phyloP scores from a whole-genome alignment of 2,797 vertebrate species.

The Mus spretus region DNA sequence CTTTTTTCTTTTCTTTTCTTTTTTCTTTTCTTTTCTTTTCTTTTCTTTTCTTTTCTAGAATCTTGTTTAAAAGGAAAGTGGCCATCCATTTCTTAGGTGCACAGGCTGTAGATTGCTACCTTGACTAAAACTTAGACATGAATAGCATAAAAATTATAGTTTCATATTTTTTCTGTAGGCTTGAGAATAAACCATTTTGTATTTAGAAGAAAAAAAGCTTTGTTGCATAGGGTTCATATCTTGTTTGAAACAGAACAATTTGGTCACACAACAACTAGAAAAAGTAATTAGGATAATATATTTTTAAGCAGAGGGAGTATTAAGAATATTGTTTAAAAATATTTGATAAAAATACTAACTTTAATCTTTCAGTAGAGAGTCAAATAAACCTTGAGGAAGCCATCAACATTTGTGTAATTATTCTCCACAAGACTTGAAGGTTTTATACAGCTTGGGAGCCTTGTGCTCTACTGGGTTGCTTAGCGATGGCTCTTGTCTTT shows the following conservation, averaged over 20 bases:
- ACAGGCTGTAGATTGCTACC: conserved; percentile 38
- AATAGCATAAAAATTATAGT: conserved; percentile 61
- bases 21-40: not conserved
- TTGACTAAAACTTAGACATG: conserved; percentile 63
- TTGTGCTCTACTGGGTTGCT: conserved; percentile 6
- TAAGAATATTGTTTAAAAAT: conserved; percentile 38
- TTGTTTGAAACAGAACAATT: conserved; percentile 48
- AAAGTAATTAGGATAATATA: conserved; percentile 8
- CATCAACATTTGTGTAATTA: not conserved
- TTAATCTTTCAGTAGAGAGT: conserved; percentile 3
- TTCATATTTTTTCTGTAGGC: conserved; percentile 39
- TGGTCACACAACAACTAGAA: conserved; percentile 27
- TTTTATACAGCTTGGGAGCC: not conserved
- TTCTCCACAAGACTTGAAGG: conserved; percentile 5
- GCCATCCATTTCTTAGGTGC: conserved; percentile 66
- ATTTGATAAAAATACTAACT: conserved; percentile 52
- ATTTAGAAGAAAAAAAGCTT: conserved; percentile 65
- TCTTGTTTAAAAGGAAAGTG: conserved; percentile 56
- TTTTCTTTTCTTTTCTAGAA: conserved; percentile 16
- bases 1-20: no score
- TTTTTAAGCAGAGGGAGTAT: not conserved
- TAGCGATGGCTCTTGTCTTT: conserved; percentile 49
- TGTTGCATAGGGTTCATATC: not conserved
- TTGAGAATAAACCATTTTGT: conserved; percentile 60
- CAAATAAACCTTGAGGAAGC: conserved; percentile 44